Percentiles rank a stretch among this genome's conserved stretches.
phyloP scores from a whole-genome alignment of 2,113 vertebrate genomes.

The Thalassoma bifasciatum region DNA sequence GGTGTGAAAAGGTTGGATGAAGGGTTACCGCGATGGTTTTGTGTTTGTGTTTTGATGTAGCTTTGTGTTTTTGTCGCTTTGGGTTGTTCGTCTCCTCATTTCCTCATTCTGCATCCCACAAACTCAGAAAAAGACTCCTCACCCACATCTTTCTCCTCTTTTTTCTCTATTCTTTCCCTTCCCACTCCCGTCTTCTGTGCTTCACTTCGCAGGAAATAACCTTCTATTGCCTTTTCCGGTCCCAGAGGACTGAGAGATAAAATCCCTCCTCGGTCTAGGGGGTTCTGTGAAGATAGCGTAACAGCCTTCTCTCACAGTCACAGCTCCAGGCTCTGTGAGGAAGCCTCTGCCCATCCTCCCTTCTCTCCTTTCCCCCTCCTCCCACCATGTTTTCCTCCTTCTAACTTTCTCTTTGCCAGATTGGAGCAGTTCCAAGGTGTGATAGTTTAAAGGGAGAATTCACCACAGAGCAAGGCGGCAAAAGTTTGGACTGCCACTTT shows the following conservation, averaged over 20 bases:
- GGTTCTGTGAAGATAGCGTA: slow-evolving; percentile 74
- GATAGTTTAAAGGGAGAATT: slow-evolving; percentile 26
- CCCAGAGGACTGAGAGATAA: slow-evolving; percentile 77
- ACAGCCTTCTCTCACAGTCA: slow-evolving; percentile 71
- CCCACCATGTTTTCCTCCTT: slow-evolving; percentile 30
- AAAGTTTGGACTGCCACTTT: slow-evolving; percentile 10
- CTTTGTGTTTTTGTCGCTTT: slow-evolving; percentile 58
- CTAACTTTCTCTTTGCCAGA: slow-evolving; percentile 51
- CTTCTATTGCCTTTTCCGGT: slow-evolving; percentile 68
- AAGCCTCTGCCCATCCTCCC: slow-evolving; percentile 60
- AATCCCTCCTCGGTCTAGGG: slow-evolving; percentile 72
- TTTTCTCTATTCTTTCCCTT: slow-evolving; percentile 26
- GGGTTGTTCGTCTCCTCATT: slow-evolving; percentile 44
- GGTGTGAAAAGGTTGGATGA: slow-evolving; percentile 53
- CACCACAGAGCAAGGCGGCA: background rate
- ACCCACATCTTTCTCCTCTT: slow-evolving; percentile 42
- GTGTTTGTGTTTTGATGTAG: slow-evolving; percentile 67
- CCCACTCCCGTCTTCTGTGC: slow-evolving; percentile 44
- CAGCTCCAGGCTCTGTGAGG: slow-evolving; percentile 69
- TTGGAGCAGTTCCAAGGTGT: slow-evolving; percentile 47
- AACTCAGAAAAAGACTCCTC: slow-evolving; percentile 38
- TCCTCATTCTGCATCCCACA: slow-evolving; percentile 28
- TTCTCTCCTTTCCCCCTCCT: background rate
- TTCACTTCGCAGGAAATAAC: slow-evolving; percentile 75
- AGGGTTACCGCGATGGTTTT: slow-evolving; percentile 37